Conservation (phyloP, 2,113 vertebrate genomes). For the Tinamus guttatus region DNA sequence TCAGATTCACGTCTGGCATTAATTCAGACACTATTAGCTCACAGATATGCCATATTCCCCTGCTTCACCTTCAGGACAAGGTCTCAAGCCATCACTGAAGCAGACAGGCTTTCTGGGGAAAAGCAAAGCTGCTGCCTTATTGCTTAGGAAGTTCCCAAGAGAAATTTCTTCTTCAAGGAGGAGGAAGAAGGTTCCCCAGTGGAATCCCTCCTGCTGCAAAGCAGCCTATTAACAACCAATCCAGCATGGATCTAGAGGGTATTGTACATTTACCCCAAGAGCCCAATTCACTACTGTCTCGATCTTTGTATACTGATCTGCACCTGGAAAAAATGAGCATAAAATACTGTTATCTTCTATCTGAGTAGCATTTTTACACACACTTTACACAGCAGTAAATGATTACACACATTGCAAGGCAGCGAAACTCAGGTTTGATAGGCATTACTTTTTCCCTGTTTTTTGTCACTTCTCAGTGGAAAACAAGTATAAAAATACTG, state of each 20-base stretch:
- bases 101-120: not conserved
- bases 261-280: not conserved
- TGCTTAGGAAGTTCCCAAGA: not conserved
- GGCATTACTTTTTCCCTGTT: not conserved
- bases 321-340: constrained; percentile 34
- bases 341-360: constrained; percentile 40
- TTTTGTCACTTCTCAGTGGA: constrained; percentile 3
- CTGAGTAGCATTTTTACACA: constrained; percentile 33
- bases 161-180: not conserved
- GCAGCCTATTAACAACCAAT: not conserved
- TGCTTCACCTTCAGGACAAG: not conserved
- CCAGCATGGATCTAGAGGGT: not conserved
- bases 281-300: not conserved
- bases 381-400: not conserved
- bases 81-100: not conserved
- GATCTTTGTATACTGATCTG: not conserved
- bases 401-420: constrained; percentile 40
- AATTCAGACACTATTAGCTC: not conserved
- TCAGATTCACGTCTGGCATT: accelerated
- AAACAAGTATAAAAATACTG: not conserved
- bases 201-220: not conserved
- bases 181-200: not conserved
- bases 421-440: not conserved
- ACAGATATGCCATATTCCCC: not conserved
- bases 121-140: not conserved